A percentile compares a stretch with the other conserved stretches of the same genome.
phyloP scores from a whole-genome alignment of 2,888 invertebrate genomes.

The Leucophenga maculata region DNA sequence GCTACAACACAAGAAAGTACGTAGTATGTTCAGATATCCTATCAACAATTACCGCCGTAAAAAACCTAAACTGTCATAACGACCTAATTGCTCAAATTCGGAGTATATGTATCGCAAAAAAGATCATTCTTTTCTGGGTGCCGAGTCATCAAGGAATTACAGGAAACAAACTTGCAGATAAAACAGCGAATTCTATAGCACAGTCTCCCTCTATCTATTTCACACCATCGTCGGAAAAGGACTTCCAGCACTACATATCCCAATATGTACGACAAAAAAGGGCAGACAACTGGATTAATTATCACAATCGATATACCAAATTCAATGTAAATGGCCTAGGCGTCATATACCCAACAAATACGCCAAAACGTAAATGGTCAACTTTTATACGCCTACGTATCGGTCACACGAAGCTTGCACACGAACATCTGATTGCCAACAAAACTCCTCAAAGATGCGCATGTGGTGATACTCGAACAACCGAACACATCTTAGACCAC shows the following conservation, averaged over 20 bases:
- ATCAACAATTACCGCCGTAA: not conserved
- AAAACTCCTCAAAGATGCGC: too few relatives aligned
- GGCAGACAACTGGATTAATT: not conserved
- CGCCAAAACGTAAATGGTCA: not conserved
- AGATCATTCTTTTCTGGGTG: not conserved
- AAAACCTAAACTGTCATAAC: constrained; percentile 1
- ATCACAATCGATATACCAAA: not conserved
- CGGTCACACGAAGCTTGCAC: not conserved
- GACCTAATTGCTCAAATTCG: not conserved
- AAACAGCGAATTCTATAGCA: not conserved
- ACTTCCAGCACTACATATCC: not conserved
- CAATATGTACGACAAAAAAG: not conserved
- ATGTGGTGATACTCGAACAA: too few relatives aligned
- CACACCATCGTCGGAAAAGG: not conserved
- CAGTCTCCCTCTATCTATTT: not conserved
- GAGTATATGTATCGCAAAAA: not conserved
- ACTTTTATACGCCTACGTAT: not conserved
- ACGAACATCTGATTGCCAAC: not conserved
- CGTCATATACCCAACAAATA: not conserved
- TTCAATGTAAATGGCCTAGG: not conserved
- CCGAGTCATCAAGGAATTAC: not conserved
- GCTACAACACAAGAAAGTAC: not conserved
- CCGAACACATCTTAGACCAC: too few relatives aligned
- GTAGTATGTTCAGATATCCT: not conserved
- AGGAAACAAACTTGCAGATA: not conserved